Evolutionary conservation across 2,113 vertebrate species (phyloP).

Genomic region (Salvelinus alpinus): DNA sequence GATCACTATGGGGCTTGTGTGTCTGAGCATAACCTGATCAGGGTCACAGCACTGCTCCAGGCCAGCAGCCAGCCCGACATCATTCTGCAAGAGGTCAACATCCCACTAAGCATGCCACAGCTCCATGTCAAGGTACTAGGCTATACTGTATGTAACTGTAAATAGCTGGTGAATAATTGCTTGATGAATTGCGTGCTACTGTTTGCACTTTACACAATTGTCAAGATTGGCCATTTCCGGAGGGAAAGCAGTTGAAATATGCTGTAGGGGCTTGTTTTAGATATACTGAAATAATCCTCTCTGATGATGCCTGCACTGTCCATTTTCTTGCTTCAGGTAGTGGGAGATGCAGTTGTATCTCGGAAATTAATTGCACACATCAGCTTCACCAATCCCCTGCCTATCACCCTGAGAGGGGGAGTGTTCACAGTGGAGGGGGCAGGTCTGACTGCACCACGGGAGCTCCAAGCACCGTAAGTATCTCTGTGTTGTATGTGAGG

Average conservation of each 20-base stretch:
- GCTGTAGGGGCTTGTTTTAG: too few relatives aligned
- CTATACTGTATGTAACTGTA: too few relatives aligned
- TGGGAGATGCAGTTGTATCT: constrained; percentile 52
- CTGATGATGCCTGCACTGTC: background rate
- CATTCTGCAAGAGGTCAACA: constrained; percentile 61
- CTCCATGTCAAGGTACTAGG: constrained; percentile 65
- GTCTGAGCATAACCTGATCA: constrained; percentile 71
- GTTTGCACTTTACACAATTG: too few relatives aligned
- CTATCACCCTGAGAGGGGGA: constrained; percentile 64
- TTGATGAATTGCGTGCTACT: too few relatives aligned
- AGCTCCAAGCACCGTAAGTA: constrained; percentile 70
- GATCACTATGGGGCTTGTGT: constrained; percentile 65
- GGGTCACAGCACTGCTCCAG: constrained; percentile 63
- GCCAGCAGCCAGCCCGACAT: constrained; percentile 38
- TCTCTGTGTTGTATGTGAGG: background rate
- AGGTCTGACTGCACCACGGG: constrained; percentile 63
- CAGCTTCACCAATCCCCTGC: constrained; percentile 76
- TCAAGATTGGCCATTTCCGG: constrained; percentile 9
- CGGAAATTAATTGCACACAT: constrained; percentile 52
- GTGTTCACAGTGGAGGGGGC: constrained; percentile 77
- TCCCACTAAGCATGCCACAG: constrained; percentile 68
- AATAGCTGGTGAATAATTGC: too few relatives aligned
- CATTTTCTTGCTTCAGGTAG: constrained; percentile 52
- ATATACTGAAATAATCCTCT: background rate
- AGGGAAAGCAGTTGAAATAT: constrained; percentile 14